Percentiles rank a stretch among this genome's conserved stretches.
phyloP scores from a whole-genome alignment of 1,140 invertebrate species.

The Lepidotrigona ventralis region DNA sequence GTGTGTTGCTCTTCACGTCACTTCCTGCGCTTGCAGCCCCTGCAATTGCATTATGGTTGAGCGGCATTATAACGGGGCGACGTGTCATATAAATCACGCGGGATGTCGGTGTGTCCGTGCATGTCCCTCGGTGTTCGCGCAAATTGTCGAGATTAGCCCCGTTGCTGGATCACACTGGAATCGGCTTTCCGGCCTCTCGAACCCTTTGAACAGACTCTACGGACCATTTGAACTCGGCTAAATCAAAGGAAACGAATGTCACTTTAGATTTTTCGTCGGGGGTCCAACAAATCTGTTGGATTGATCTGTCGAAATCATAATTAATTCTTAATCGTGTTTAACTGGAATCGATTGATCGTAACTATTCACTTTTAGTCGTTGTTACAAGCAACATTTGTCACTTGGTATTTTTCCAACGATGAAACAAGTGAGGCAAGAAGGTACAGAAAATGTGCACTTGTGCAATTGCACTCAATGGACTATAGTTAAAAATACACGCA shows the following conservation, averaged over 20 bases:
- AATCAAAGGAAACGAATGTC: conserved; percentile 41
- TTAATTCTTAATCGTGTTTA: no score
- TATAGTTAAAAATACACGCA: no score
- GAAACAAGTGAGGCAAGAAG: no score
- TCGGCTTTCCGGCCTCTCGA: conserved; percentile 40
- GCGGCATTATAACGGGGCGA: conserved; percentile 59
- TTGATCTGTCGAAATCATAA: not conserved
- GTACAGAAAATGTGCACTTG: no score
- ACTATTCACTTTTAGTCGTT: no score
- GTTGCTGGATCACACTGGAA: conserved; percentile 55
- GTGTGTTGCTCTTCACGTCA: conserved; percentile 57
- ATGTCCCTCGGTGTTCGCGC: conserved; percentile 50
- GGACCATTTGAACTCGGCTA: not conserved
- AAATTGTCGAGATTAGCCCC: conserved; percentile 70
- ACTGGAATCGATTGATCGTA: no score
- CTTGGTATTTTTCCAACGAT: no score
- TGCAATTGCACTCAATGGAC: no score
- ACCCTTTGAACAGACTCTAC: not conserved
- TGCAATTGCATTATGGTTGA: conserved; percentile 57
- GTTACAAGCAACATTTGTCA: no score
- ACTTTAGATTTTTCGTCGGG: not conserved
- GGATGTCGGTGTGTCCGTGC: conserved; percentile 48
- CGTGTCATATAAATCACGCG: conserved; percentile 63
- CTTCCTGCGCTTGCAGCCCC: conserved; percentile 55
- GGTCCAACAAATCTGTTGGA: not conserved